Evolutionary conservation across 1,140 invertebrate genomes (phyloP).

Genomic region (Carposina sasakii): DNA sequence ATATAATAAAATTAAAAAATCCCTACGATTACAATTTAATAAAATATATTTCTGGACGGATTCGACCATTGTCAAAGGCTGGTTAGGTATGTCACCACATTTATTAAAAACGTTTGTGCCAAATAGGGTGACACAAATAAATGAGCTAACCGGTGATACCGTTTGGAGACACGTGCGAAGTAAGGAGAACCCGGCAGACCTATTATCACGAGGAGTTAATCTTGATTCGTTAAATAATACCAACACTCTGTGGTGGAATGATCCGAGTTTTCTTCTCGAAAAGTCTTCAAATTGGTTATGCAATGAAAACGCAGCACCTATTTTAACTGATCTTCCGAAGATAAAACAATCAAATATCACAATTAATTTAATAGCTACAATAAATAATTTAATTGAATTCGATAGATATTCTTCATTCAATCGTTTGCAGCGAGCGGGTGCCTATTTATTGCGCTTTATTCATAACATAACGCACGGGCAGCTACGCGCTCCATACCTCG

Average conservation of each 20-base stretch:
- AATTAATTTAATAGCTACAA: no score
- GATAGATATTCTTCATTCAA: no score
- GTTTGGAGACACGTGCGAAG: constrained; percentile 32
- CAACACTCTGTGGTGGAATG: background rate
- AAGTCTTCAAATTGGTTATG: background rate
- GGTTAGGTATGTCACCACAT: constrained; percentile 16
- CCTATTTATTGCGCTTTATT: no score
- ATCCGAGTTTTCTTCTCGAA: background rate
- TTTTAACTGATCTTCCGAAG: background rate
- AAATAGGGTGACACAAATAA: constrained; percentile 39
- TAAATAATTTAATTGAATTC: no score
- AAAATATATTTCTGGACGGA: constrained; percentile 30
- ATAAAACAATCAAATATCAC: background rate
- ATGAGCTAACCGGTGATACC: constrained; percentile 14
- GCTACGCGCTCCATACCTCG: no score
- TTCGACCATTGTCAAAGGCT: constrained; percentile 36
- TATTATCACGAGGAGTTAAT: constrained; percentile 29
- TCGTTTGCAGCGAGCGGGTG: no score
- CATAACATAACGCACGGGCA: no score
- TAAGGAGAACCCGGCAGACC: constrained; percentile 39
- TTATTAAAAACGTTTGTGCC: constrained; percentile 34
- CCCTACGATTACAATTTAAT: constrained; percentile 8
- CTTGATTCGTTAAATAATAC: constrained; percentile 10
- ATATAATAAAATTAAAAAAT: constrained; percentile 16
- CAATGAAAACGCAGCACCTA: background rate